These are phyloP conservation scores for Acestrorhynchus altus DNA, from an alignment of 2,797 vertebrate genomes.

Conservation along the genomic window DNA sequence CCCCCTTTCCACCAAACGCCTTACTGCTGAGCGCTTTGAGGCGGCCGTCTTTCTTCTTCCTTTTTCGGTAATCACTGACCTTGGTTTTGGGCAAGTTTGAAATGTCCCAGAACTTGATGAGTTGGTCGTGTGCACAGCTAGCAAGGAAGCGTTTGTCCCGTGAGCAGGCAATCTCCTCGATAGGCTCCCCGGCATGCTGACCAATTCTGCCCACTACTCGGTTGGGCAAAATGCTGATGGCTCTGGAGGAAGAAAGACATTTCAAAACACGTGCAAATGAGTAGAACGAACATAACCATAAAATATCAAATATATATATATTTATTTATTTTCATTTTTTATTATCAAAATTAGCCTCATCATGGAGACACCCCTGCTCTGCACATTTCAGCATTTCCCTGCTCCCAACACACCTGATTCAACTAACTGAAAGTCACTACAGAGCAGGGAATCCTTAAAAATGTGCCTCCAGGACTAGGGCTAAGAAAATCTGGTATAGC, in stretches of 20 bases:
- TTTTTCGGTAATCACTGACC: slow-evolving; percentile 86
- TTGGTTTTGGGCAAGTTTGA: slow-evolving; percentile 72
- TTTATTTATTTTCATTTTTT: too few relatives aligned
- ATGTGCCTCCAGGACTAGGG: too few relatives aligned
- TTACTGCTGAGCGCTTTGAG: slow-evolving; percentile 88
- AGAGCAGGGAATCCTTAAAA: too few relatives aligned
- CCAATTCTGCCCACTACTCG: slow-evolving; percentile 91
- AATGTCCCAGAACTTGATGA: slow-evolving; percentile 94
- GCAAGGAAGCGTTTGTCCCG: slow-evolving; percentile 80
- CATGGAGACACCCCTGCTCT: too few relatives aligned
- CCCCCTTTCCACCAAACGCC: slow-evolving; percentile 81
- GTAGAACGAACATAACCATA: too few relatives aligned
- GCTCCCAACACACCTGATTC: too few relatives aligned
- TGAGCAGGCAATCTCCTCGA: slow-evolving; percentile 86
- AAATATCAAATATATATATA: too few relatives aligned
- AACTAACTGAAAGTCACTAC: too few relatives aligned
- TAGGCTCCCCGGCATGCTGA: slow-evolving; percentile 89
- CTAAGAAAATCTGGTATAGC: too few relatives aligned
- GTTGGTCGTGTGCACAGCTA: slow-evolving; percentile 92
- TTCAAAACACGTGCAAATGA: not conserved
- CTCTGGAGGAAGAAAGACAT: slow-evolving; percentile 73
- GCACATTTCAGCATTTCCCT: too few relatives aligned
- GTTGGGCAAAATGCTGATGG: slow-evolving; percentile 89
- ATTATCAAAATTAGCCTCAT: too few relatives aligned
- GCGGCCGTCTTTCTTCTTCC: slow-evolving; percentile 85